Conservation (phyloP, 2,797 vertebrate genomes). For the Lithobates sylvaticus region DNA sequence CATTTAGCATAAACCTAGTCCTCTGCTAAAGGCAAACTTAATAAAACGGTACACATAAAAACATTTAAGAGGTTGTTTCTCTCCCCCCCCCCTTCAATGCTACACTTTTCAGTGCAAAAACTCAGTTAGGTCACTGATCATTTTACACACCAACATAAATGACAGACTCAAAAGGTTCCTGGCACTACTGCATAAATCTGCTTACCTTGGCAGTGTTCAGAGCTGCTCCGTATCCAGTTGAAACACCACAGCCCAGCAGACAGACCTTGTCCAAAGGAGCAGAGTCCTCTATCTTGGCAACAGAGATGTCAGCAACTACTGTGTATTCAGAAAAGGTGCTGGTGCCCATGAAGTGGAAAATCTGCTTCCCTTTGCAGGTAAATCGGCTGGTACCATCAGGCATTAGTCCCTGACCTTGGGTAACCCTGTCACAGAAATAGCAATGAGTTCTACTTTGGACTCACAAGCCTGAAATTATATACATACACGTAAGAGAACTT, state of each 20-base stretch:
- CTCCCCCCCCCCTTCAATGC: no score
- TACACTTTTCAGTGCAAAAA: no score
- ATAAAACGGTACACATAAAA: no score
- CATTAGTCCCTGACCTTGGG: constrained; percentile 93
- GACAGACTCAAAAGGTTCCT: background rate
- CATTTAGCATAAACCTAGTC: no score
- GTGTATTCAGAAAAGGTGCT: constrained; percentile 98
- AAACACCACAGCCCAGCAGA: constrained; percentile 94
- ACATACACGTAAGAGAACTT: no score
- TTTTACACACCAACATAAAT: background rate
- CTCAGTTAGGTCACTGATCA: no score
- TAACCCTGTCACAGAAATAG: constrained; percentile 78
- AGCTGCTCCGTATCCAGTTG: constrained; percentile 93
- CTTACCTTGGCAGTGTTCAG: constrained; percentile 93
- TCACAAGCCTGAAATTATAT: background rate
- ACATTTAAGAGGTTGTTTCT: no score
- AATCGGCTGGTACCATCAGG: constrained; percentile 93
- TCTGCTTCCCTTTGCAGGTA: constrained; percentile 91
- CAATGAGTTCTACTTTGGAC: background rate
- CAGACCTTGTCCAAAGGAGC: constrained; percentile 95
- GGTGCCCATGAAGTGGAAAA: constrained; percentile 98
- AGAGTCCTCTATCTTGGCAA: constrained; percentile 88
- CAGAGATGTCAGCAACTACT: constrained; percentile 93
- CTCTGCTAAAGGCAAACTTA: no score
- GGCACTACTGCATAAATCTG: background rate